Evolutionary conservation across 2,888 invertebrate genomes (phyloP).

Genomic region (Argynnis bischoffii): DNA sequence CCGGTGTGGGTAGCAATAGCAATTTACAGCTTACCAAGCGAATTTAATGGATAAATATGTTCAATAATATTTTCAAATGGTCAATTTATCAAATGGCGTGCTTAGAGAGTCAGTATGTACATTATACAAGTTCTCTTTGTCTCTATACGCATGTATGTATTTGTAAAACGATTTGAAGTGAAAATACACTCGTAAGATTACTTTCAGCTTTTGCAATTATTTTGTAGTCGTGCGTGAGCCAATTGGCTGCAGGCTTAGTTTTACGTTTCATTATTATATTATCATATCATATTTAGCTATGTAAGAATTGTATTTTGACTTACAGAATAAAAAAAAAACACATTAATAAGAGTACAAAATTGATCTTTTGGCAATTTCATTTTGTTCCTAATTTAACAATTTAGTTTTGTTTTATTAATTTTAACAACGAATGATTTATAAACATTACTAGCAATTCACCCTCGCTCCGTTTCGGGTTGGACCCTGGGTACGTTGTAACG

Average conservation of each 20-base stretch:
- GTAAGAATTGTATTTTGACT: too few relatives aligned
- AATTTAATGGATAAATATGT: constrained; percentile 18
- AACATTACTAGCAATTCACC: too few relatives aligned
- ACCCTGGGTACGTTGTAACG: too few relatives aligned
- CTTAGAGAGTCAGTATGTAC: constrained; percentile 9
- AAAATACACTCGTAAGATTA: constrained; percentile 8
- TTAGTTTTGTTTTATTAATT: too few relatives aligned
- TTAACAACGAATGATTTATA: too few relatives aligned
- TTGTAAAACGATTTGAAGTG: constrained; percentile 15
- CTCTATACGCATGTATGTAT: background rate
- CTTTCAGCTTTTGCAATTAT: constrained; percentile 20
- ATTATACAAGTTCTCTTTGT: background rate
- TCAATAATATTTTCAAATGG: constrained; percentile 19
- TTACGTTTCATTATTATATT: constrained; percentile 1
- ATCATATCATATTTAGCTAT: too few relatives aligned
- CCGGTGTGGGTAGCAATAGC: constrained; percentile 45
- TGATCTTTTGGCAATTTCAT: too few relatives aligned
- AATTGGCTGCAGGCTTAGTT: background rate
- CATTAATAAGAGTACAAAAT: too few relatives aligned
- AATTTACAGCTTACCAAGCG: constrained; percentile 25
- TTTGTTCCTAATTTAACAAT: too few relatives aligned
- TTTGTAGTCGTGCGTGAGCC: constrained; percentile 1
- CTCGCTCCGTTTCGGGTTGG: too few relatives aligned
- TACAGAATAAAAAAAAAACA: too few relatives aligned
- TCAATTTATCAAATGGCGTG: constrained; percentile 11